Evolutionary conservation across 2,113 vertebrate genomes (phyloP), one percentile per base, ranked within the genome.

Genomic region (Takifugu bimaculatus): DNA sequence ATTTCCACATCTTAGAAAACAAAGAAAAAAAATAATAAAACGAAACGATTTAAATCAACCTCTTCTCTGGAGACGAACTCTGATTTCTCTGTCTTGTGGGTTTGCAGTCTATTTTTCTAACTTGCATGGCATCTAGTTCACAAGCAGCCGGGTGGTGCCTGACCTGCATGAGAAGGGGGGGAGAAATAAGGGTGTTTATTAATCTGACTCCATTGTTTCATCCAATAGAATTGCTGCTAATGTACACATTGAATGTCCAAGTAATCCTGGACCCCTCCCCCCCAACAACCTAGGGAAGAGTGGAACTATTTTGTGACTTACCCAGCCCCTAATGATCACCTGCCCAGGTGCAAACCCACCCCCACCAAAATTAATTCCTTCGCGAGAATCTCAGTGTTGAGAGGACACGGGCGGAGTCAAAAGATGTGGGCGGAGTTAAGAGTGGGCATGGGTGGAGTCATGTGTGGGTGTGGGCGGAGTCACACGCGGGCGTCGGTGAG

Each of bases 1-100:
- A 85, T 92, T 91, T 91, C 88, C 90, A 91, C 91, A 90, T 89
- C 86, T 84, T 90, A 83, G 78, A 83, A 89, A 84, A 87, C 65
- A 83, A 83, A 76, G 85, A 89, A 90, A 86, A 88, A 84, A 86
- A 68, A 84, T 84, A 77, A 92, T 90, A 90, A 84, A 86, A 89
- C 89, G 87, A 88, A 90, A 76, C 80, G 79, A 91, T 79, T 91
- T 86, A 91, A 91, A 89, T 85, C 80, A 85, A 85, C 85, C 79
- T 86, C 74, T 89, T 72, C 78, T 86, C 85, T 88, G 78, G 84
- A 90, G 80, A 86, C 28, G 79, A 84, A 84, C 84, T 83, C 79
- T 89, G 84, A 87, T 85, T 82, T 80, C 74, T 86, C 80, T 78
- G 83, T 88, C 86, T 83, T 80, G 79, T 85, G 63, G 75, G 74